Conservation (phyloP, 2,797 vertebrate genomes). For the Australoheros facetus region DNA sequence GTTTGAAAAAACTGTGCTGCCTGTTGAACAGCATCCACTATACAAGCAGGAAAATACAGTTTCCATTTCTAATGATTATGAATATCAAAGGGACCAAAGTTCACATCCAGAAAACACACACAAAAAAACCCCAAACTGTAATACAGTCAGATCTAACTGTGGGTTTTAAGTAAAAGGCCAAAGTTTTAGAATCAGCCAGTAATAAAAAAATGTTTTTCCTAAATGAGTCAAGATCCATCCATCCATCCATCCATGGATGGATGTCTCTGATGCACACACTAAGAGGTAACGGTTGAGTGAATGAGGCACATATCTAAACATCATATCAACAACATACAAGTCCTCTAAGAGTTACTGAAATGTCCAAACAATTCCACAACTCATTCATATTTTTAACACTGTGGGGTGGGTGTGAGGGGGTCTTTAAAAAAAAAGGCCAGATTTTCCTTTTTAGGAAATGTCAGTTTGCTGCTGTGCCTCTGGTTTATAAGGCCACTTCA, state of each 20-base stretch:
- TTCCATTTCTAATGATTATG: slow-evolving; percentile 8
- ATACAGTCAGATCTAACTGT: slow-evolving; percentile 28
- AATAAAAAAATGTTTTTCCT: not conserved
- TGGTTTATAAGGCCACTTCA: slow-evolving; percentile 55
- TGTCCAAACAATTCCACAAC: slow-evolving; percentile 11
- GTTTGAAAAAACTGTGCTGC: not conserved
- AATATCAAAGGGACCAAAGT: slow-evolving; percentile 9
- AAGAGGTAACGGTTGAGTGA: slow-evolving; percentile 64
- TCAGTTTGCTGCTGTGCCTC: not conserved
- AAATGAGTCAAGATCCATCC: not conserved
- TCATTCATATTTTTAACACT: not conserved
- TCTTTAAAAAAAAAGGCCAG: not conserved
- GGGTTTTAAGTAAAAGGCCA: slow-evolving; percentile 12
- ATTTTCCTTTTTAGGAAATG: not conserved
- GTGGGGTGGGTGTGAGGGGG: not conserved
- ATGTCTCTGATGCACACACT: slow-evolving; percentile 11
- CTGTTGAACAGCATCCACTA: not conserved
- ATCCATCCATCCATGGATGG: too few species aligned
- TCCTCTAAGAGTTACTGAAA: slow-evolving; percentile 11
- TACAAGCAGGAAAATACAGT: slow-evolving; percentile 14
- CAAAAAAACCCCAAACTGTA: slow-evolving; percentile 16
- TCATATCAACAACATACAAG: slow-evolving; percentile 25
- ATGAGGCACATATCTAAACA: slow-evolving; percentile 58
- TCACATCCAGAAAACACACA: slow-evolving; percentile 23
- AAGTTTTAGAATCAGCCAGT: not conserved